These are phyloP conservation scores for Spatula clypeata DNA, from an alignment of 2,797 vertebrate genomes.

Conservation along the genomic window DNA sequence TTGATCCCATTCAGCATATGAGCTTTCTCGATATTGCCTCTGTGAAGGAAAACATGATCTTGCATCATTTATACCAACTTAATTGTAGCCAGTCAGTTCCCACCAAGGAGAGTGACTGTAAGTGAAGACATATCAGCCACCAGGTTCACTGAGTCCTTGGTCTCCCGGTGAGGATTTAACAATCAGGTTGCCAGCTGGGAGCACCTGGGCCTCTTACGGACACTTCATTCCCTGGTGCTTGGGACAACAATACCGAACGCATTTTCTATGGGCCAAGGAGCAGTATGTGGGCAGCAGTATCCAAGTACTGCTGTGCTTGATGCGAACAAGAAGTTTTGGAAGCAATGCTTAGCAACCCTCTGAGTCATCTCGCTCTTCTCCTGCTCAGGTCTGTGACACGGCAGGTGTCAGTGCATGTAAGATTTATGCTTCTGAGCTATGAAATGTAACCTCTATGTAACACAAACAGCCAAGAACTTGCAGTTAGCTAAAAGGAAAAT, in stretches of 20 bases:
- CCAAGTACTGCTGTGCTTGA: background rate
- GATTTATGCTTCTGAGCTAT: background rate
- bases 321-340: background rate
- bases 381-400: fast-evolving
- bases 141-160: background rate
- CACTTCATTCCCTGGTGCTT: background rate
- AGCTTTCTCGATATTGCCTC: background rate
- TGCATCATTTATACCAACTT: background rate
- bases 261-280: background rate
- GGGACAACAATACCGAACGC: background rate
- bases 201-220: fast-evolving
- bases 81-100: background rate
- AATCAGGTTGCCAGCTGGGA: background rate
- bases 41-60: background rate
- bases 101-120: background rate
- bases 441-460: background rate
- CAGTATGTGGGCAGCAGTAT: fast-evolving
- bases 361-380: background rate
- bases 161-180: background rate
- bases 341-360: background rate
- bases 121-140: background rate
- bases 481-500: background rate
- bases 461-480: fast-evolving
- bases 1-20: background rate
- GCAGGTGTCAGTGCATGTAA: background rate